Percentiles rank a stretch among this genome's conserved stretches.
Conservation (phyloP, 2,797 vertebrate genomes). For the Poecilia gillii region DNA sequence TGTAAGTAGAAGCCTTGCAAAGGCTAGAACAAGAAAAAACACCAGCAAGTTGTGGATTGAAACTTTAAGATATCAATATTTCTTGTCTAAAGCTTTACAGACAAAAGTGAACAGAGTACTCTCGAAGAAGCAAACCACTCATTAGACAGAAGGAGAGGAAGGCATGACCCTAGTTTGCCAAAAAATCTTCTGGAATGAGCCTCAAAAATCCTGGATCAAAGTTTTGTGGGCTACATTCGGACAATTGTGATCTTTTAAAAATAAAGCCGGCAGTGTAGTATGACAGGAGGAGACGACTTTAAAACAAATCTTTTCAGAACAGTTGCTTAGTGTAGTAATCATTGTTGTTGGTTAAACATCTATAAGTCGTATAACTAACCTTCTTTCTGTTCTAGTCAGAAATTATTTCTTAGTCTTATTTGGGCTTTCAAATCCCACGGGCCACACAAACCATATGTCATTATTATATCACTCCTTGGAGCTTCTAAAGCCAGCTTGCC, state of each 20-base stretch:
- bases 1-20: background rate
- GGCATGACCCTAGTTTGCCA: background rate
- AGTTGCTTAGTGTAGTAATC: background rate
- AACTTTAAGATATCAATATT: background rate
- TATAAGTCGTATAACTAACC: background rate
- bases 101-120: background rate
- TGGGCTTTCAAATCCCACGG: background rate
- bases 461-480: background rate
- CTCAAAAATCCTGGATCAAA: too few relatives aligned
- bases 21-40: background rate
- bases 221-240: too few relatives aligned
- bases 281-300: background rate
- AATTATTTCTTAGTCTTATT: background rate
- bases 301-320: background rate
- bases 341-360: background rate
- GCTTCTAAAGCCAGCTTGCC: background rate
- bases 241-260: background rate
- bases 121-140: background rate
- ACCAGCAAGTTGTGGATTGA: background rate
- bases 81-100: background rate
- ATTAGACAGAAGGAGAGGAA: background rate
- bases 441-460: background rate
- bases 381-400: background rate
- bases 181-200: background rate
- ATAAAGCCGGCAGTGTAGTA: background rate